Percentiles rank a stretch among this genome's conserved stretches.
phyloP scores from a whole-genome alignment of 2,888 invertebrate species.

The Prosopocoilus inquinatus region DNA sequence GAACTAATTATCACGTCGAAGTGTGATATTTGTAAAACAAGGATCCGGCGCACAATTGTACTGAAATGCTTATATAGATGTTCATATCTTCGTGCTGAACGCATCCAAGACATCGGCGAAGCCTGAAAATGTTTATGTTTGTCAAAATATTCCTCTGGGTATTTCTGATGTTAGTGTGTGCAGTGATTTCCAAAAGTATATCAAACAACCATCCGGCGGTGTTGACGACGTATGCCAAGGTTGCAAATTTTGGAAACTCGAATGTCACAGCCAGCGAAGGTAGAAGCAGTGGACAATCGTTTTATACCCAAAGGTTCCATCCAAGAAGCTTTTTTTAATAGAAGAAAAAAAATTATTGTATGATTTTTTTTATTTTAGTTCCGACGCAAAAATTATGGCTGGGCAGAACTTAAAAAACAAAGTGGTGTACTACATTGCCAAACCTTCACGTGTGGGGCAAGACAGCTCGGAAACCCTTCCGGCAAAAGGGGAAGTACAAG shows the following conservation, averaged over 20 bases:
- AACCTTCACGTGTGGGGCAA: conserved; percentile 24
- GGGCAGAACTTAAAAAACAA: conserved; percentile 37
- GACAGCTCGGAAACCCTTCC: conserved; percentile 31
- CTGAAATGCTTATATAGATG: neutral
- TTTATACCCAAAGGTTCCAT: conserved; percentile 44
- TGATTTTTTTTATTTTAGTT: conserved; percentile 34
- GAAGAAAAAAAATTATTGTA: conserved; percentile 7
- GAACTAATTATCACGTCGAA: conserved; percentile 40
- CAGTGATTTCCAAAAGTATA: conserved; percentile 28
- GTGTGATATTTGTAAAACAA: conserved; percentile 37
- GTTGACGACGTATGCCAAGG: conserved; percentile 43
- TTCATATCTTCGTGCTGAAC: neutral
- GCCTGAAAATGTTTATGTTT: neutral
- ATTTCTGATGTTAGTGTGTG: conserved; percentile 17
- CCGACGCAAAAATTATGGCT: conserved; percentile 36
- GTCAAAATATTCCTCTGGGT: conserved; percentile 12
- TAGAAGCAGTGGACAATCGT: conserved; percentile 39
- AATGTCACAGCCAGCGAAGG: conserved; percentile 28
- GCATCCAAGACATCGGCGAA: neutral
- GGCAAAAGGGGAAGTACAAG: conserved; percentile 46
- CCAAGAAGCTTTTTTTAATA: conserved; percentile 6
- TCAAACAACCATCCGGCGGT: conserved; percentile 30
- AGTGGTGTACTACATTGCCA: conserved; percentile 25
- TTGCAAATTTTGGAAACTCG: conserved; percentile 41
- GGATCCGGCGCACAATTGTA: conserved; percentile 24